Percentiles rank a stretch among this genome's conserved stretches.
Conservation (phyloP, 2,888 invertebrate species). For the Fabriciana adippe region DNA sequence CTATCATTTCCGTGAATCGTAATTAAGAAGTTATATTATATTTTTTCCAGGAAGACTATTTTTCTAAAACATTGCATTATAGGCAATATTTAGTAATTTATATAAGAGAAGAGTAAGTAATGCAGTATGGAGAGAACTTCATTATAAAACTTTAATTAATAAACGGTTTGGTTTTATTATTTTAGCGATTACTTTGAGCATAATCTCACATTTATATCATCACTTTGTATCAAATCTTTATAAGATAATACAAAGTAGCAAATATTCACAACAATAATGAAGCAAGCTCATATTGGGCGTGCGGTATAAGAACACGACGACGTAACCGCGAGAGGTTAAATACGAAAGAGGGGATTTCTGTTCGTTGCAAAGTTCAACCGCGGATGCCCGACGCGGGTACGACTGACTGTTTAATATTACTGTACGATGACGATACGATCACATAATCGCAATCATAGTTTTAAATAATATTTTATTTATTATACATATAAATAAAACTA, state of each 20-base stretch:
- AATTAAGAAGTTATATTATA: too few relatives aligned
- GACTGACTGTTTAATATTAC: conserved; percentile 12
- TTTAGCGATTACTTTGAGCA: too few relatives aligned
- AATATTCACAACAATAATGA: conserved; percentile 31
- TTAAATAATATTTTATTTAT: too few relatives aligned
- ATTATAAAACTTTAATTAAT: neutral
- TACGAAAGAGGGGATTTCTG: conserved; percentile 74
- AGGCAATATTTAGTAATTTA: too few relatives aligned
- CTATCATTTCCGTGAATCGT: too few relatives aligned
- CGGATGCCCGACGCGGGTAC: conserved; percentile 59
- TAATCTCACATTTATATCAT: neutral
- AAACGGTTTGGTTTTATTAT: too few relatives aligned
- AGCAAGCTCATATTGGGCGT: conserved; percentile 31
- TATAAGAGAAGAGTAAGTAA: too few relatives aligned
- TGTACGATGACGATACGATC: conserved; percentile 27
- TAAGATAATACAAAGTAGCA: conserved; percentile 9
- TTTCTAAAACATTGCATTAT: too few relatives aligned
- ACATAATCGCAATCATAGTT: neutral
- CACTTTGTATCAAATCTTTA: neutral
- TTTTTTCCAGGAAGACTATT: too few relatives aligned
- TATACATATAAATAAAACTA: too few relatives aligned
- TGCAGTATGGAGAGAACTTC: neutral
- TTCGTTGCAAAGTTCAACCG: conserved; percentile 70
- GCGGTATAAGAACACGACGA: conserved; percentile 50
- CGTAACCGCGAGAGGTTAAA: conserved; percentile 65